Base-by-base conservation (phyloP, 2,113 vertebrate genomes). In the Cyrtonyx montezumae region DNA sequence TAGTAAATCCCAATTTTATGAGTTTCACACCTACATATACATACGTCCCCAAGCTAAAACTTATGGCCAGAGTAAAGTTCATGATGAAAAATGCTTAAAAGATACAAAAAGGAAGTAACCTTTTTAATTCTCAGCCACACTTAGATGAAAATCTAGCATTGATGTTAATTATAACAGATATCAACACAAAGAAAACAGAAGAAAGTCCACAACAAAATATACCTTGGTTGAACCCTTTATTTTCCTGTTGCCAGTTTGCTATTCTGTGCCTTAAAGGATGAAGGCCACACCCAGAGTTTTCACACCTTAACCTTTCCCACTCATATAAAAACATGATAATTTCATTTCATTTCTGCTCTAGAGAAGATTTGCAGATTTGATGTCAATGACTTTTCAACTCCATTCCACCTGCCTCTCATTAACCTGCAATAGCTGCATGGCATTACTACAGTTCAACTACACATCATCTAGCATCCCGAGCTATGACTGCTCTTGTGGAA, bases 1-100 rank as follows among this genome's bases (percentile, higher is more conserved):
- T 62, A 81, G 74, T 55, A 93, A 95, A 94, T 92, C 83, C 58
- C 28, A 8, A 20, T 73, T 84, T 89, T 90, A 87, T 94, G 90
- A 91, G n/a, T 68, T 95, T 79, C 66, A 45, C 1, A 28, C 36
- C 48, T 46, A 30, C 21, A 34, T 13, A 18, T 69, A 43, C 40
- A 23, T 28, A 55, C 55, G n/a, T 40, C 49, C 17, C 8, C 23
- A 23, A 61, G 86, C 26, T 73, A 21, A 81, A 94, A 84, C 15
- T 45, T 67, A 17, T 40, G 62, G 43, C 19, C 79, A 70, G 14
- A 68, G n/a, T 11, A 80, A 71, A 74, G 13, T 37, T 56, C 26
- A 40, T 21, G 14, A 42, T 43, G 42, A 55, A n/a, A 40, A 28
- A 12, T 17, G 45, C n/a, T 68, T 21, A 74, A 53, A 37, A 63